Base-by-base conservation (phyloP, 30 jellyfish, hydroid and myxozoan genomes). In the Nemopilema nomurai region DNA sequence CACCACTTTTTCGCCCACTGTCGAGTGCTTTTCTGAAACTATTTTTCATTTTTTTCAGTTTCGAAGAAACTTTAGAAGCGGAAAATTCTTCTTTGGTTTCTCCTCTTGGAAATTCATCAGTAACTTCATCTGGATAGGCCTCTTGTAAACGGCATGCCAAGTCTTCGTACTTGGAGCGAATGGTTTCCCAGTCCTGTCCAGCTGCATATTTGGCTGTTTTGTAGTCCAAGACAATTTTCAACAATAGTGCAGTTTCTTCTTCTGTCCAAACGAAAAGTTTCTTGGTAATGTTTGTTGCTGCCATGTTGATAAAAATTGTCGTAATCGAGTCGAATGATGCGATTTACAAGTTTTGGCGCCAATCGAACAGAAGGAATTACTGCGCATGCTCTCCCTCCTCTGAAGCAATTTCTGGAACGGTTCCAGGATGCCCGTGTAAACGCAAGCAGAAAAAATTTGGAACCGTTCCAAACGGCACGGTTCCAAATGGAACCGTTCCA, bases 1-100 rank as follows among this genome's bases (percentile, higher is more conserved):
- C 87, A 57, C 79, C 87, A 77, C 87, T 77, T 24, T 62, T 8
- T 21, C 81, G 71, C 24, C 89, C 80, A 0, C 81, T 30, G 69
- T 80, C 89, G 66, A 80, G n/a, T 62, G 89, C 81, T 80, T 80
- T 80, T 18, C 81, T n/a, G 49, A 22, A 80, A 27, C 67, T 41
- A 16, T 65, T 68, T 31, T 49, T 80, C 69, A 80, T 20, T 80
- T 41, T 0, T 51, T 67, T 80, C 21, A 76, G 21, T 76, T 76
- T 76, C 32, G 79, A 27, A 17, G 79, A n/a, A 17, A 68, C 79
- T 63, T 63, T 63, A n/a, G 29, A n/a, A 19, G 73, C 30, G 29
- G 73, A 19, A 19, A 63, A 63, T 63, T 63, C 73, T 63, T 63
- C 73, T 63, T 63, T 63, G 29, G 27, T 63, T 24, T 63, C 73